Evolutionary conservation across 2,797 vertebrate species (phyloP), one percentile per base, ranked within the genome.

Genomic region (Taenioides sp.): DNA sequence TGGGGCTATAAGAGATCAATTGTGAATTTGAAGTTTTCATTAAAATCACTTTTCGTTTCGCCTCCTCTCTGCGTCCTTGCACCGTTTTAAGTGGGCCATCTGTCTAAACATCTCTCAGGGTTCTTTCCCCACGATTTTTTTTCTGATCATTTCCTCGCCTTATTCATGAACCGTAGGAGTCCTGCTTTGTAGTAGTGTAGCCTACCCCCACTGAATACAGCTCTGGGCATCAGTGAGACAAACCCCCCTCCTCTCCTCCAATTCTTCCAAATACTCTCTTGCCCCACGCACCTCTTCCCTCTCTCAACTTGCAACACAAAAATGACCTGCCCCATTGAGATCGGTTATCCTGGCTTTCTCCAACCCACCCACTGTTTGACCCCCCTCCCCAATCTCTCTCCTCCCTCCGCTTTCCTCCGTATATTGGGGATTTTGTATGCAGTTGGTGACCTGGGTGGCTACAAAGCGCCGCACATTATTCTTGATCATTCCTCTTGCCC

Each of bases 111-210:
- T 97, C 94, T 95, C 95, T 94, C 94, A 92, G 89, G 94, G 88
- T 92, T 95, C 84, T 95, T 95, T 96, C 95, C 93, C 94, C 85
- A 50, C 47, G 23, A 52, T 66, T 87, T 97, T 96, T 97, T 97
- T 97, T 95, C 96, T 98, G 97, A 99, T 98, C 96, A 98, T 98
- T 98, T 98, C 97, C 97, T 97, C 95, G 93, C 97, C 96, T 97
- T 98, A 98, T 98, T 99, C 97, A 98, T 98, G 97, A 98, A 92
- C 97, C 96, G 92, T 98, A 95, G 97, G 97, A 97, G 97, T 96
- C 94, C 96, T 92, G 93, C 97, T 99, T 99, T 99, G 98, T 99
- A 98, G 97, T 99, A 91, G 93, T 89, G 92, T 90, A 95, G 93
- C 93, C 96, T 94, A 87, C 96, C 96, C 96, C 95, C 95, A 94